Base-by-base conservation (phyloP, 2,113 vertebrate genomes). In the Charadrius vociferus region DNA sequence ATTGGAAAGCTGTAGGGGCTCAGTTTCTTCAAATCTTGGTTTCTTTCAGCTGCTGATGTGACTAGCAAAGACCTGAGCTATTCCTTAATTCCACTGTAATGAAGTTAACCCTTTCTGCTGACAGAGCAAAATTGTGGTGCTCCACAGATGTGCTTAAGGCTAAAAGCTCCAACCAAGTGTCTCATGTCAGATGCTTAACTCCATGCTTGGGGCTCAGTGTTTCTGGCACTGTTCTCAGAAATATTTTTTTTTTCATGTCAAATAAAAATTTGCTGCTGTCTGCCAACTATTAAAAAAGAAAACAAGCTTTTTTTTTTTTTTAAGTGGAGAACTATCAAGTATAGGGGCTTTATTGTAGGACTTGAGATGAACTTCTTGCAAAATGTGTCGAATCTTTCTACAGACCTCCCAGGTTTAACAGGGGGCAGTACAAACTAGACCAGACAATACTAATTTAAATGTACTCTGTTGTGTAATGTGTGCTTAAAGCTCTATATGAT, bases 151-250 rank as follows among this genome's bases (percentile, higher is more conserved):
- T 0, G 1, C 12, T 59, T 72, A 52, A 81, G 29, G 50, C 50
- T 43, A 55, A 55, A 82, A 91, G 26, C 6, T 94, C 49, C 37
- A 55, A 3, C 6, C 49, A 62, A 59, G 18, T 20, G 8, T 43
- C 30, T 65, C 5, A 63, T 65, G 39, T 45, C 47, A 58, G 36
- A 45, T 13, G 19, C 49, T 83, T 58, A 45, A 80, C 70, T 58
- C 30, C 0, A 0, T 43, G 20, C 24, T 9, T 1, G 53, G 20
- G 12, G 8, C 41, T 86, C 27, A 26, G 29, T 50, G n/a, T 53
- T 86, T 83, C 67, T 83, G 66, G 39, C 22, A 29, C 21, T 89
- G 9, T 50, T 91, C 37, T 78, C 16, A 9, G 23, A 62, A 26
- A 63, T 3, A 14, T 29, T 13, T 11, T 63, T 47, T 52, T 79